Evolutionary conservation across 2,888 invertebrate genomes (phyloP).

Genomic region (Dioctria linearis): DNA sequence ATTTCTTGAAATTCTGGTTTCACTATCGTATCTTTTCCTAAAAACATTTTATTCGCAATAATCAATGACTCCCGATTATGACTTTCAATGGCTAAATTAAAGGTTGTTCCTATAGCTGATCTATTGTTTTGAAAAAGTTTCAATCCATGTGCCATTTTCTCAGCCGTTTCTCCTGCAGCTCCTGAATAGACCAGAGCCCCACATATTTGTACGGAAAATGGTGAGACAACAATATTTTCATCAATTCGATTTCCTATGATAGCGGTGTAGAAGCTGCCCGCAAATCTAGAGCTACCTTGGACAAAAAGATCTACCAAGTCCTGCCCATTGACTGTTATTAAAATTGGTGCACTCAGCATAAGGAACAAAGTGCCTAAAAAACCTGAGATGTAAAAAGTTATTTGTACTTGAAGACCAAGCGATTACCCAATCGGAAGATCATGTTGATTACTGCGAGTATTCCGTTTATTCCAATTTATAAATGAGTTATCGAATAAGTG

Average conservation of each 20-base stretch:
- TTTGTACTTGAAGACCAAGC: too few relatives aligned
- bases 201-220: slow-evolving; percentile 82
- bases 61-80: slow-evolving; percentile 68
- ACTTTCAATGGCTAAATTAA: slow-evolving; percentile 61
- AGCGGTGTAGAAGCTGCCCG: slow-evolving; percentile 64
- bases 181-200: slow-evolving; percentile 83
- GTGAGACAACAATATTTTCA: slow-evolving; percentile 82
- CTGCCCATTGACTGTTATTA: not conserved
- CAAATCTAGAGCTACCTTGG: slow-evolving; percentile 65
- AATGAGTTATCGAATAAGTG: too few relatives aligned
- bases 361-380: not conserved
- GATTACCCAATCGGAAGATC: too few relatives aligned
- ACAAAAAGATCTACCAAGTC: not conserved
- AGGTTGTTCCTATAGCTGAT: slow-evolving; percentile 63
- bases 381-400: too few relatives aligned
- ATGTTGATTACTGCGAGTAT: too few relatives aligned
- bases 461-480: too few relatives aligned
- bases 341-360: not conserved
- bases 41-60: slow-evolving; percentile 84
- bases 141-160: slow-evolving; percentile 74
- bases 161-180: slow-evolving; percentile 76
- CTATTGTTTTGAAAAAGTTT: slow-evolving; percentile 70
- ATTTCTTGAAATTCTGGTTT: slow-evolving; percentile 74
- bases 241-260: slow-evolving; percentile 69
- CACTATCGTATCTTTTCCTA: slow-evolving; percentile 75